These are phyloP conservation scores for Buceros bicornis DNA, from an alignment of 2,797 vertebrate genomes.

Conservation along the genomic window DNA sequence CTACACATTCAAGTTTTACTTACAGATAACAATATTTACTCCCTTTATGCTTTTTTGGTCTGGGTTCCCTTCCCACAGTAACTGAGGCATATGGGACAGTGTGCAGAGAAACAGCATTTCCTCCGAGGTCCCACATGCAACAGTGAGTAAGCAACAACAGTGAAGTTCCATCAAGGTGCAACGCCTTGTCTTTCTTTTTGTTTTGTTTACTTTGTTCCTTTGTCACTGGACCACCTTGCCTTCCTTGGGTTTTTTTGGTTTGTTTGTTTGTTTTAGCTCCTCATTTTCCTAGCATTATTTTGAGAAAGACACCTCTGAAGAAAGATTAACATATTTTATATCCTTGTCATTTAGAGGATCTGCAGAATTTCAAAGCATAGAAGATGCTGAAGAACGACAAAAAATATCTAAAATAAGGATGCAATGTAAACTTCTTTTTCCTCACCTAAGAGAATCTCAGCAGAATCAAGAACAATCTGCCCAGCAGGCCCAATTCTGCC, in stretches of 20 bases:
- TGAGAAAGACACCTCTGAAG: not conserved
- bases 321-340: not conserved
- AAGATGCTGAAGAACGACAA: not conserved
- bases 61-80: not conserved
- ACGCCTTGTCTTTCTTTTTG: not conserved
- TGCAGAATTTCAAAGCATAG: not conserved
- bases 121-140: not conserved
- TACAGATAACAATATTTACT: not conserved
- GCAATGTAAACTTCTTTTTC: not conserved
- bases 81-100: not conserved
- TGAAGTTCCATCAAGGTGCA: not conserved
- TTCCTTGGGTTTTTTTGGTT: not conserved
- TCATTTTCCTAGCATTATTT: not conserved
- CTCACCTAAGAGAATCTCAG: not conserved
- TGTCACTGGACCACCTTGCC: not conserved
- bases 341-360: not conserved
- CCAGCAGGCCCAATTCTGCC: not conserved
- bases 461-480: not conserved
- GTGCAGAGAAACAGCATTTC: not conserved
- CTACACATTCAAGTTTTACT: not conserved
- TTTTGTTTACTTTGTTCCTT: not conserved
- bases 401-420: not conserved
- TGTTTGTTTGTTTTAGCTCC: not conserved
- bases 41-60: not conserved
- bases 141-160: not conserved